Evolutionary conservation across 2,888 invertebrate genomes (phyloP).

Genomic region (Corbicula japonica): DNA sequence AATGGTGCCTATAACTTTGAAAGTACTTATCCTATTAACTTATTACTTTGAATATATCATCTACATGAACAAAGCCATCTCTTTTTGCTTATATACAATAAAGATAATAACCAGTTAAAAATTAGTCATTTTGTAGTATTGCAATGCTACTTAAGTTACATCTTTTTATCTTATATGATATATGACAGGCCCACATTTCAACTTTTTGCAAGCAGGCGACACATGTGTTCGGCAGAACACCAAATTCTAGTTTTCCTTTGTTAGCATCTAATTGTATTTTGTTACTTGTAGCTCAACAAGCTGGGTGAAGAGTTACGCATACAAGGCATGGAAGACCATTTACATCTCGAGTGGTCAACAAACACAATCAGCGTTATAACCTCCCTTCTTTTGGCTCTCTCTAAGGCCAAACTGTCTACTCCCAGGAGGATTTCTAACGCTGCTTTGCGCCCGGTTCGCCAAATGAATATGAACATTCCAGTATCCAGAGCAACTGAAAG

Average conservation of each 20-base stretch:
- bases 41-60: no score
- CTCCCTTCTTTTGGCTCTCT: slow-evolving; percentile 73
- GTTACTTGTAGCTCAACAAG: slow-evolving; percentile 74
- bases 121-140: neutral
- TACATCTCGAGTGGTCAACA: slow-evolving; percentile 83
- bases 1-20: no score
- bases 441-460: slow-evolving; percentile 46
- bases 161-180: neutral
- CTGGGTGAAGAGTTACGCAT: slow-evolving; percentile 74
- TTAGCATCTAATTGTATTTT: neutral
- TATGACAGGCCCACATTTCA: no score
- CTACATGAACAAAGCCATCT: no score
- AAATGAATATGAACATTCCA: slow-evolving; percentile 57
- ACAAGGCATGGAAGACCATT: slow-evolving; percentile 80
- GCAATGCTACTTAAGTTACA: neutral
- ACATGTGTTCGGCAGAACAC: no score
- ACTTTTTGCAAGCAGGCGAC: no score
- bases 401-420: slow-evolving; percentile 56
- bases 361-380: slow-evolving; percentile 72
- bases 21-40: no score
- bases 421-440: slow-evolving; percentile 57
- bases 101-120: neutral
- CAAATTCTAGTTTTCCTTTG: no score
- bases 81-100: no score
- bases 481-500: slow-evolving; percentile 17